phyloP scores from a whole-genome alignment of 2,888 invertebrate species.

The Papilio gigon region DNA sequence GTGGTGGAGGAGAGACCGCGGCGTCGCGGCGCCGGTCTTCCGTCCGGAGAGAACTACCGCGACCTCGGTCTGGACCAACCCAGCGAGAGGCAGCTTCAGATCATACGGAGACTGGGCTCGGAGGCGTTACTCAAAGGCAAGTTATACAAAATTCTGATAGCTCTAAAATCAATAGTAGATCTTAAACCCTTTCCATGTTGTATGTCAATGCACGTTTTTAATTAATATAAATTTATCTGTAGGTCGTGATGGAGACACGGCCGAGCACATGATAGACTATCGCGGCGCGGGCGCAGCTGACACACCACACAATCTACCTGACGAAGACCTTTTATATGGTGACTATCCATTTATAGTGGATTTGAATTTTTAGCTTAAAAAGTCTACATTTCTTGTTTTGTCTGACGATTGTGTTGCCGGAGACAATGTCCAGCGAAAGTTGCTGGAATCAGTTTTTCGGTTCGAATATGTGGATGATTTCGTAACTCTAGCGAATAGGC shows the following conservation, averaged over 20 bases:
- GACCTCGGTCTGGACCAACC: conserved; percentile 73
- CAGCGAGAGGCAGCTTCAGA: conserved; percentile 67
- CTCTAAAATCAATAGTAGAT: neutral
- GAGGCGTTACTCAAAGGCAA: conserved; percentile 72
- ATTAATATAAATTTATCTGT: no score
- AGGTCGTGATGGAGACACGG: conserved; percentile 73
- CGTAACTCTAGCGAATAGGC: no score
- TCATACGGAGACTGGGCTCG: conserved; percentile 70
- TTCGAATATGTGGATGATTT: no score
- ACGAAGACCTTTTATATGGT: conserved; percentile 66
- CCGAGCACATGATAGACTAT: conserved; percentile 73
- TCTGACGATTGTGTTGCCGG: no score
- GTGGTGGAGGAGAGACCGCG: conserved; percentile 64
- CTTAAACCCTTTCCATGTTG: no score
- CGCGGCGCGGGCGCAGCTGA: conserved; percentile 61
- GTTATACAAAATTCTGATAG: conserved; percentile 1
- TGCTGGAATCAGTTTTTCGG: no score
- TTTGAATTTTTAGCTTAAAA: neutral
- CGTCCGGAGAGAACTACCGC: conserved; percentile 76
- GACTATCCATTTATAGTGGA: conserved; percentile 48
- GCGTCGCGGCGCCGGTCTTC: conserved; percentile 65
- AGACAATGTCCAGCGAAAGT: no score
- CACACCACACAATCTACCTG: conserved; percentile 57
- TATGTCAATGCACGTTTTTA: no score
- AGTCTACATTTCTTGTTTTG: no score